Conservation (phyloP, 2,888 invertebrate genomes). For the Leptopilina myrica region DNA sequence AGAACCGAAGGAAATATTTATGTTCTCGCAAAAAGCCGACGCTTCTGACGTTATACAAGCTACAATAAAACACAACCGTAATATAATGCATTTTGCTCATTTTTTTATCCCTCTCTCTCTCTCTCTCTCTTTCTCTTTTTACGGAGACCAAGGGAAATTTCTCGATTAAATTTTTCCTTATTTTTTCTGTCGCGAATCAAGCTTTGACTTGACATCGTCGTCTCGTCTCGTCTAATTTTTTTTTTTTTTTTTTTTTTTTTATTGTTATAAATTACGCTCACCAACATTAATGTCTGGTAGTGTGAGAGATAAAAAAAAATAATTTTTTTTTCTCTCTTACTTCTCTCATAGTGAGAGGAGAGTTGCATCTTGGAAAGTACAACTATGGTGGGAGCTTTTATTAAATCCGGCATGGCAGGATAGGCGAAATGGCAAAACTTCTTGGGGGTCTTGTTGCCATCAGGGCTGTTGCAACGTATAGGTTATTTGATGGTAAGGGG, state of each 20-base stretch:
- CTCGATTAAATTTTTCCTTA: slow-evolving; percentile 29
- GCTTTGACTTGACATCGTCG: neutral
- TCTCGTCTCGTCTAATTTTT: neutral
- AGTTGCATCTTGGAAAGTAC: slow-evolving; percentile 18
- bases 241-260: slow-evolving; percentile 2
- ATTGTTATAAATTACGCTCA: slow-evolving; percentile 23
- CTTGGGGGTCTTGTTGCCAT: slow-evolving; percentile 31
- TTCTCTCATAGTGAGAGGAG: neutral
- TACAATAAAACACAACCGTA: slow-evolving; percentile 12
- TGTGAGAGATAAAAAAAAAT: slow-evolving; percentile 9
- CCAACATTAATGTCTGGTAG: slow-evolving; percentile 16
- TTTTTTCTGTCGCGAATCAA: slow-evolving; percentile 19
- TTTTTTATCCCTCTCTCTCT: neutral
- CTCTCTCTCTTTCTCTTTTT: too few species aligned
- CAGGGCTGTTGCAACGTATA: slow-evolving; percentile 28
- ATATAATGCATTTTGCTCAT: slow-evolving; percentile 6
- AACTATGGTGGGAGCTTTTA: slow-evolving; percentile 60
- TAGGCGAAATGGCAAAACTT: slow-evolving; percentile 70
- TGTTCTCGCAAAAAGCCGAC: neutral
- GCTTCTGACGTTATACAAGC: neutral
- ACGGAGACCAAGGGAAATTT: neutral
- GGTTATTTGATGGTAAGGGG: neutral
- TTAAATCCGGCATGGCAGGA: slow-evolving; percentile 66
- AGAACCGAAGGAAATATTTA: neutral
- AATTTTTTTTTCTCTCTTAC: neutral